A percentile compares a stretch with the other conserved stretches of the same genome.
Conservation (phyloP, 2,888 invertebrate genomes). For the Leptarthrus brevirostris region DNA sequence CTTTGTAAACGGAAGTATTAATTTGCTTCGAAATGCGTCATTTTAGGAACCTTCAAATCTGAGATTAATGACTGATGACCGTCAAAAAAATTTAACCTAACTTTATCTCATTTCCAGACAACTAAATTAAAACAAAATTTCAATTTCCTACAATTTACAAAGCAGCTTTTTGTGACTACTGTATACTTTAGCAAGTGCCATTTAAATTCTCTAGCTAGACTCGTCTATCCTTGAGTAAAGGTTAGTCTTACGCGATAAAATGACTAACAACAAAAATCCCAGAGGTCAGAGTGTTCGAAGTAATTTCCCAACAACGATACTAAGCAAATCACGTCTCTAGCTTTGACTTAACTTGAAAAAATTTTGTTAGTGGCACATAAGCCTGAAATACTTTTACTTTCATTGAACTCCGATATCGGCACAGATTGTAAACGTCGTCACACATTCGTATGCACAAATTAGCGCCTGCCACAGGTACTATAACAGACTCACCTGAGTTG, state of each 20-base stretch:
- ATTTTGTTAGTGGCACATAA: background rate
- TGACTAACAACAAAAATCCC: conserved; percentile 27
- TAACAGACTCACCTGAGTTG: too few species aligned
- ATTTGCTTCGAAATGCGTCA: too few species aligned
- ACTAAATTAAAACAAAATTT: background rate
- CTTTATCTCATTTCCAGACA: background rate
- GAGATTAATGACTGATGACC: background rate
- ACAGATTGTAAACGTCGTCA: background rate
- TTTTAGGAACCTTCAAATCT: too few species aligned
- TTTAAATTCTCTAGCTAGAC: conserved; percentile 20
- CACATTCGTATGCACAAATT: background rate
- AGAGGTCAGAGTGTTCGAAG: conserved; percentile 6
- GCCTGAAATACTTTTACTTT: conserved; percentile 19
- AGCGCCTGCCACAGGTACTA: too few species aligned
- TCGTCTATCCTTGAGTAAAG: conserved; percentile 12
- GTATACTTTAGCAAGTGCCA: conserved; percentile 13
- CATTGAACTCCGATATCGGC: background rate
- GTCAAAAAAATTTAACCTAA: background rate
- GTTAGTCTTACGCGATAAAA: background rate
- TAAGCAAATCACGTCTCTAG: background rate
- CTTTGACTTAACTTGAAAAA: background rate
- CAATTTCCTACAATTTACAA: background rate
- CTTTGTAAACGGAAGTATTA: too few species aligned
- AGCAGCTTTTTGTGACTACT: background rate
- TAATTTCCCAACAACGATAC: conserved; percentile 3